phyloP scores from a whole-genome alignment of 2,113 vertebrate genomes.

The Nothoprocta pentlandii region DNA sequence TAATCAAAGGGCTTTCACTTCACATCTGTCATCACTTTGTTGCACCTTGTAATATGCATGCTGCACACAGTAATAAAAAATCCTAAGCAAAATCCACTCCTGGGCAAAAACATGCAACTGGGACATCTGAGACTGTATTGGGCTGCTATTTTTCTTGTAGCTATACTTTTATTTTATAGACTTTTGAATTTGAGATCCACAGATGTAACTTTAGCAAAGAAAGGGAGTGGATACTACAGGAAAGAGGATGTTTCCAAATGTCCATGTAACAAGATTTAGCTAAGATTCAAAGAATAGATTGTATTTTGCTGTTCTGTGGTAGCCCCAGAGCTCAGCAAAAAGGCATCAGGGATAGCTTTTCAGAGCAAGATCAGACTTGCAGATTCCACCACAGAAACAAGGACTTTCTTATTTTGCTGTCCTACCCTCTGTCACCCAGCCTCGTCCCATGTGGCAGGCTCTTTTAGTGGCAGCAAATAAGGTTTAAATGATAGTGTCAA shows the following conservation, averaged over 20 bases:
- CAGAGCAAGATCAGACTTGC: background rate
- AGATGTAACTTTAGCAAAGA: background rate
- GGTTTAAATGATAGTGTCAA: background rate
- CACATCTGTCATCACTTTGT: background rate
- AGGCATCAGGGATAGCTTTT: background rate
- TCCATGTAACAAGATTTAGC: background rate
- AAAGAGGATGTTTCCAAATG: background rate
- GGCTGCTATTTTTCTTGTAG: background rate
- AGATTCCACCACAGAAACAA: background rate
- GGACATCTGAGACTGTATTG: background rate
- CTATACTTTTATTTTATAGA: background rate
- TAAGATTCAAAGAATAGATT: background rate
- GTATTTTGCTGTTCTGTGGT: background rate
- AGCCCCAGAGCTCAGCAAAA: background rate
- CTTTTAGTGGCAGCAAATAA: background rate
- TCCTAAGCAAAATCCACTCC: background rate
- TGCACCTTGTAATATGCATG: background rate
- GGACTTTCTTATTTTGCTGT: background rate
- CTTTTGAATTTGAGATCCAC: background rate
- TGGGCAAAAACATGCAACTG: rapidly evolving
- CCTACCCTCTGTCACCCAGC: background rate
- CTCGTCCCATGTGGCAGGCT: background rate
- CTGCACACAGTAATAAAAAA: rapidly evolving
- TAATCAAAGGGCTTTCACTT: background rate
- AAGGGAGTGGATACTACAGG: background rate